Conservation (phyloP, 2,888 invertebrate species). For the Geophilus truncorum region DNA sequence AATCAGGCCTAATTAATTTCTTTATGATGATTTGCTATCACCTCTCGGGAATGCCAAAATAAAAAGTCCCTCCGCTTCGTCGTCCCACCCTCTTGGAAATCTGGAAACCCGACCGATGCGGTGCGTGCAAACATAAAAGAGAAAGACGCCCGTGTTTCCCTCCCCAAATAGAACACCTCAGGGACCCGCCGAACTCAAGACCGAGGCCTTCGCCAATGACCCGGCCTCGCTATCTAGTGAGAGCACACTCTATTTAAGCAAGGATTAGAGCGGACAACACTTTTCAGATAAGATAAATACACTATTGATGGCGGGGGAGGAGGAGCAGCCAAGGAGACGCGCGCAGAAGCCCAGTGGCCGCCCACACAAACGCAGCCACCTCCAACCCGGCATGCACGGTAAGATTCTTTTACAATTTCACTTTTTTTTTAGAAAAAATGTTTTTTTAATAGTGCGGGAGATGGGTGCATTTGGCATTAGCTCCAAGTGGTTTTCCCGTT, state of each 20-base stretch:
- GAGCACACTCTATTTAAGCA: constrained; percentile 10
- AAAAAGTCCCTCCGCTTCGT: constrained; percentile 3
- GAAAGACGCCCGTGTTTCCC: not conserved
- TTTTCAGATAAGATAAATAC: constrained; percentile 10
- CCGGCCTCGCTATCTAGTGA: not conserved
- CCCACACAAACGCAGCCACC: constrained; percentile 5
- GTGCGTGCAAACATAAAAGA: constrained; percentile 3
- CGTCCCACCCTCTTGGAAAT: not conserved
- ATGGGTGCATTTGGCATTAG: no score
- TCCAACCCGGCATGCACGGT: constrained; percentile 3
- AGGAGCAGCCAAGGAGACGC: constrained; percentile 10
- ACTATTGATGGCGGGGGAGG: constrained; percentile 10
- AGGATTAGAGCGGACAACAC: constrained; percentile 10
- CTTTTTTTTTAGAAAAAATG: not conserved
- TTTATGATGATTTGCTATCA: constrained; percentile 10
- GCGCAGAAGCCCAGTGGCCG: constrained; percentile 4
- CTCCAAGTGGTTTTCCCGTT: no score
- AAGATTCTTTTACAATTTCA: not conserved
- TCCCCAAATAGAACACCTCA: not conserved
- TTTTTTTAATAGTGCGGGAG: not conserved
- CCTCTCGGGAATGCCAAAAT: not conserved
- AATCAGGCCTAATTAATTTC: constrained; percentile 10
- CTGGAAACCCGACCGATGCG: constrained; percentile 5
- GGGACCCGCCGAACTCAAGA: not conserved
- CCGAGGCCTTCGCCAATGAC: not conserved